Evolutionary conservation across 2,888 invertebrate genomes (phyloP), one percentile per base, ranked within the genome.

Genomic region (Meiosimyza decipiens): DNA sequence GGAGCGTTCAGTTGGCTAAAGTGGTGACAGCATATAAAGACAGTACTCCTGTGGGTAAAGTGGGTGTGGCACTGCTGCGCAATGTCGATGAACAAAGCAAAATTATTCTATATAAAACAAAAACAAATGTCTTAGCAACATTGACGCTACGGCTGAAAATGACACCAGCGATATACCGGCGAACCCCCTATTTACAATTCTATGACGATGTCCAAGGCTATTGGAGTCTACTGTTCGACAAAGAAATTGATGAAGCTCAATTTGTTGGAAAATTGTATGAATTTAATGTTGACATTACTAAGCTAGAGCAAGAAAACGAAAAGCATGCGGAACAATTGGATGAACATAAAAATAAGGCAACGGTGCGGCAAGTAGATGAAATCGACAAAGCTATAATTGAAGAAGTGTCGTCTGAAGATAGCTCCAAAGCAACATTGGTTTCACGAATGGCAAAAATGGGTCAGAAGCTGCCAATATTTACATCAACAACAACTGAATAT

Each of bases 401-500:
- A 50, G 60, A 68, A 28, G 12, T 51, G 55, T 40, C 51, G 16
- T 9, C 50, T 22, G 12, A 28, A 6, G 69, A 50, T 33, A 50
- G 68, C 15, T 62, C 71, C 6, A 80, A 78, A 66, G 71, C 73
- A 15, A 62, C 75, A 13, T 69, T 80, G 74, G 83, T 91, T 68
- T 87, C 89, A 11, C 85, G 90, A 77, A 90, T 91, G 87, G 89
- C 90, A 1, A 89, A 89, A 87, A 88, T 91, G 88, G 91, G 90
- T 0, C 80, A 80, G 73, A 79, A 80, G 52, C 86, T 89, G n/a
- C 88, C 89, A 4, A 87, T 85, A 75, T 76, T 83, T 59, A 78
- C 82, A 2, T 22, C 75, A 33, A 82, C 81, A 4, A 78, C 84
- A 1, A 85, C 84, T 2, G 82, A 84, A 50, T 79, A 81, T 28